phyloP scores from a whole-genome alignment of 2,797 vertebrate species.

The Cyprinella venusta region DNA sequence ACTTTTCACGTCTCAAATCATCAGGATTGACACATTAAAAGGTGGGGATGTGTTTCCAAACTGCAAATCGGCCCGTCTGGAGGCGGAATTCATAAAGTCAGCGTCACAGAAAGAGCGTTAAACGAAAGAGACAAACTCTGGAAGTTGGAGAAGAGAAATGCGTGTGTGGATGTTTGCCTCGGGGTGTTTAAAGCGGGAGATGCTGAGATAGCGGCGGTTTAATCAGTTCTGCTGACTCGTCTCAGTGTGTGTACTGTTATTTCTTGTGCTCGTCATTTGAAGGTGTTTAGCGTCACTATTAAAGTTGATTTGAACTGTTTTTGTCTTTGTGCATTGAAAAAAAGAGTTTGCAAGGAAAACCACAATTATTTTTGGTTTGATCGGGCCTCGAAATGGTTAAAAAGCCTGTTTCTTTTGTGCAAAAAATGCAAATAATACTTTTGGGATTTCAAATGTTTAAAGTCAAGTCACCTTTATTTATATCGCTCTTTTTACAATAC shows the following conservation, averaged over 20 bases:
- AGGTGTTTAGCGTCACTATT: not conserved
- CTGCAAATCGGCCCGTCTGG: constrained; percentile 14
- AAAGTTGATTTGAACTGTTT: not conserved
- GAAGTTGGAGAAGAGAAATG: constrained; percentile 5
- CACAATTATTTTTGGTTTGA: not conserved
- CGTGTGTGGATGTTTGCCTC: not conserved
- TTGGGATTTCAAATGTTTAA: not conserved
- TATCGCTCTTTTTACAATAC: no score
- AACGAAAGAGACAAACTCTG: constrained; percentile 1
- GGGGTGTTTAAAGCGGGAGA: not conserved
- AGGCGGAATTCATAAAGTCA: not conserved
- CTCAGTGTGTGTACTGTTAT: not conserved
- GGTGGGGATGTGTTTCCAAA: constrained; percentile 16
- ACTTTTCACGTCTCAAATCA: constrained; percentile 26
- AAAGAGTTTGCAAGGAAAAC: not conserved
- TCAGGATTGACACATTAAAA: constrained; percentile 34
- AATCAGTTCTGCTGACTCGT: constrained; percentile 9
- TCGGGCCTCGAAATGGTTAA: not conserved
- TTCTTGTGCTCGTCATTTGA: not conserved
- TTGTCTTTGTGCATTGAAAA: not conserved
- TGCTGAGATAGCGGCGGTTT: constrained; percentile 10
- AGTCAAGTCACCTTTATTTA: no score
- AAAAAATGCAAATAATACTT: not conserved
- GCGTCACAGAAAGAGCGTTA: constrained; percentile 11
- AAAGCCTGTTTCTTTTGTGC: not conserved